Percentiles rank a stretch among this genome's conserved stretches.
Evolutionary conservation across 2,797 vertebrate species (phyloP).

Genomic region (Coluber constrictor): DNA sequence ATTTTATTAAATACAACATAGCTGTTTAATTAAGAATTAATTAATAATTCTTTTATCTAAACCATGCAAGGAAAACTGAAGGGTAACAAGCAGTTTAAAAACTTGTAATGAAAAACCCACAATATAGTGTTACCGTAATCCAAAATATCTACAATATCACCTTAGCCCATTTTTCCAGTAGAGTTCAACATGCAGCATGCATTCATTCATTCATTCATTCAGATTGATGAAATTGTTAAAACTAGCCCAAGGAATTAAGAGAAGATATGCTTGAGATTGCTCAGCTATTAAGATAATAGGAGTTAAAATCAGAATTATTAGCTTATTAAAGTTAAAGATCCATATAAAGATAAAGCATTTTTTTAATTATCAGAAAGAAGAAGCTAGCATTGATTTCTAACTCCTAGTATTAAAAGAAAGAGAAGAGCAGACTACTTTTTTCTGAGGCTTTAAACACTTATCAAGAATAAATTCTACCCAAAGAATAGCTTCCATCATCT

Average conservation of each 20-base stretch:
- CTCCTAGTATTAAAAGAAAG: conserved; percentile 61
- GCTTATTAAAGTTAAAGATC: conserved; percentile 70
- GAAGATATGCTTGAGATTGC: conserved; percentile 63
- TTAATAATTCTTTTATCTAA: not conserved
- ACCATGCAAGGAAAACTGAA: not conserved
- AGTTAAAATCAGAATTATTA: conserved; percentile 71
- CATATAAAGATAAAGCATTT: conserved; percentile 66
- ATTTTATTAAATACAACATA: conserved; percentile 30
- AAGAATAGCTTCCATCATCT: not conserved
- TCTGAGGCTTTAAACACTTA: not conserved
- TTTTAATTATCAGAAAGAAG: conserved; percentile 72
- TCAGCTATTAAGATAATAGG: conserved; percentile 69
- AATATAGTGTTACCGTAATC: not conserved
- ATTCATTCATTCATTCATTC: conserved; percentile 39
- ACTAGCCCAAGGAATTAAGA: conserved; percentile 62
- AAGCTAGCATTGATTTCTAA: conserved; percentile 68
- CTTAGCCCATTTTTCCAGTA: conserved; percentile 42
- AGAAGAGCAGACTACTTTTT: not conserved
- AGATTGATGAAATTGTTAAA: conserved; percentile 45
- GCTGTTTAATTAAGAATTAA: not conserved
- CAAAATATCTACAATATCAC: conserved; percentile 33
- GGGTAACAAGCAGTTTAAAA: not conserved
- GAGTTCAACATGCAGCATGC: conserved; percentile 42
- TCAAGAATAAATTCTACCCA: not conserved
- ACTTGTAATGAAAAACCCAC: conserved; percentile 1